A percentile compares a stretch with the other conserved stretches of the same genome.
phyloP scores from a whole-genome alignment of 2,797 vertebrate genomes.

The Loris lydekkerianus region DNA sequence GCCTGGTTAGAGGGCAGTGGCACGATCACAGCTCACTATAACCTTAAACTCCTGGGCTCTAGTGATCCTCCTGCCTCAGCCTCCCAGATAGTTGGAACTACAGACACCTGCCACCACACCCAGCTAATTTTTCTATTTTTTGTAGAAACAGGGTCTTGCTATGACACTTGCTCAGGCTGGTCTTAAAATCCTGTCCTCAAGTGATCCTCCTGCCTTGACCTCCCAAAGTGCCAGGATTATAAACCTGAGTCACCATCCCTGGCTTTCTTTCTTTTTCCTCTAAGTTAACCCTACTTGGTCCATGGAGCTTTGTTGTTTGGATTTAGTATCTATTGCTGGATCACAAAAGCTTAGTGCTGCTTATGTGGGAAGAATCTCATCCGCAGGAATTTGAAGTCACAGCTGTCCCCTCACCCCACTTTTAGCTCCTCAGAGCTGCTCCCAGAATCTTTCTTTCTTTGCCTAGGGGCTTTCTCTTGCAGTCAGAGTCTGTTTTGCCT shows the following conservation, averaged over 20 bases:
- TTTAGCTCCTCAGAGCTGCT: neutral
- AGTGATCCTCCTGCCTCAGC: neutral
- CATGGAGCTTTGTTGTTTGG: neutral
- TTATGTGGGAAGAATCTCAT: neutral
- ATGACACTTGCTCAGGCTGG: neutral
- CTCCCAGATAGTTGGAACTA: neutral
- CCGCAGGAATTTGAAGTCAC: neutral
- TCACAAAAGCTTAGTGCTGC: neutral
- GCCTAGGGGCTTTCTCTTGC: neutral
- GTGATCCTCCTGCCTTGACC: neutral
- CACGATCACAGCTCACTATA: neutral
- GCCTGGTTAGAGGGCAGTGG: neutral
- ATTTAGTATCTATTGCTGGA: neutral
- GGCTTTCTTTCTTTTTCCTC: neutral
- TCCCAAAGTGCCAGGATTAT: neutral
- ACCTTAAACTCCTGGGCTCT: neutral
- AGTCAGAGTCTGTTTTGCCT: neutral
- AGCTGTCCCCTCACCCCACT: neutral
- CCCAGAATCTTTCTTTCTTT: neutral
- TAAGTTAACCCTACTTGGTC: neutral
- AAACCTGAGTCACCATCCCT: neutral
- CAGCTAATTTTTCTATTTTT: neutral
- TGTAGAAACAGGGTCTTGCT: neutral
- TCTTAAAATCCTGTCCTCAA: neutral
- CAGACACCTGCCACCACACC: accelerated